phyloP scores from a whole-genome alignment of 2,888 invertebrate species.

The Drosophila glabriapex region DNA sequence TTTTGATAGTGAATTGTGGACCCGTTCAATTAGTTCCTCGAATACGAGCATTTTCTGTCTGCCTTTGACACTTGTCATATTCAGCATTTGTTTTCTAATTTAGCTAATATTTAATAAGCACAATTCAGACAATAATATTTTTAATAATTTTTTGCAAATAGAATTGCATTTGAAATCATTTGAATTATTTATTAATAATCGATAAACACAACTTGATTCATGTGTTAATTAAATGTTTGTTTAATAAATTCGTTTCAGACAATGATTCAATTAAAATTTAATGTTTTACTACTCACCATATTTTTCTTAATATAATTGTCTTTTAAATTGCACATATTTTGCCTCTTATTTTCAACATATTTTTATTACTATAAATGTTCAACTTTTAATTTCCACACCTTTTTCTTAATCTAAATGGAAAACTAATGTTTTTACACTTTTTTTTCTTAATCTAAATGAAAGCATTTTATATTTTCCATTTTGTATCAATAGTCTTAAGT shows the following conservation, averaged over 20 bases:
- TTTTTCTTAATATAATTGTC: not conserved
- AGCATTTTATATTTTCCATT: not conserved
- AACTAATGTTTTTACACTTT: not conserved
- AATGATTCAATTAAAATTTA: not conserved
- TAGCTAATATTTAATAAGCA: conserved; percentile 48
- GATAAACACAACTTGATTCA: not conserved
- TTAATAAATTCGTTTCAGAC: not conserved
- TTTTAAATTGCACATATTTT: not conserved
- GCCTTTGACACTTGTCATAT: conserved; percentile 49
- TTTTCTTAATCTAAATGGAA: not conserved
- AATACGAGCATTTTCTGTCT: conserved; percentile 46
- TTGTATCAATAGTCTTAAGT: not conserved
- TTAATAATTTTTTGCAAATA: not conserved
- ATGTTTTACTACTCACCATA: not conserved
- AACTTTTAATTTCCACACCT: not conserved
- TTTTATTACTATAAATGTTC: not conserved
- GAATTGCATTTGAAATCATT: not conserved
- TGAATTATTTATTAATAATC: not conserved
- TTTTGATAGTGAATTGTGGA: conserved; percentile 37
- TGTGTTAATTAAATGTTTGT: not conserved
- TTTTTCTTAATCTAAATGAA: not conserved
- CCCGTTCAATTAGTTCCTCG: conserved; percentile 72
- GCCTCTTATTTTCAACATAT: not conserved
- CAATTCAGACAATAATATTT: not conserved
- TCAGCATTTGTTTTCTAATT: conserved; percentile 42